Evolutionary conservation across 2,888 invertebrate genomes (phyloP), one percentile per base, ranked within the genome.

Genomic region (Drosophila robusta): DNA sequence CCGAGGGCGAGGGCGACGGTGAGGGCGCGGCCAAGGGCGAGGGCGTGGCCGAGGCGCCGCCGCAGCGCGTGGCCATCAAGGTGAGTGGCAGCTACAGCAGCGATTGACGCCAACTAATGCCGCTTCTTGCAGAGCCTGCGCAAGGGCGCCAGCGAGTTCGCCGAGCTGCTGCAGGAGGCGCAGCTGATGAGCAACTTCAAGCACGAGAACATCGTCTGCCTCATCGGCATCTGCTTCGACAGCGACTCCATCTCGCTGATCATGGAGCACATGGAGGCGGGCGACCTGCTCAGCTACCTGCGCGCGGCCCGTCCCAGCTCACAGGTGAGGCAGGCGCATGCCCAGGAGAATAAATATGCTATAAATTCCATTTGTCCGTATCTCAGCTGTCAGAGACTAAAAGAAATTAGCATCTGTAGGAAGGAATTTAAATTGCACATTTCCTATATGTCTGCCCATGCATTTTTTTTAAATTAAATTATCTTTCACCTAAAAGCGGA

Each of bases 211-310:
- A 99, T 99, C 58, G 93, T 99, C 26, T 95, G 97, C 70, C 93
- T 99, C 32, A 94, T 99, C 8, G 99, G 99, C 0, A 98, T 99
- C 5, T 99, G 98, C 89, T 94, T 98, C 32, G 98, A 99, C 90
- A 96, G 96, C 76, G 98, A 98, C 90, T 97, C 98, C 7, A 96
- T 98, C 87, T 97, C 97, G 83, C 95, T 99, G 72, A 96, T 99
- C 47, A 95, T 99, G 94, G 99, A 99, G 91, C 94, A 99, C 16
- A 99, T 99, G 99, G 97, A 98, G 91, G 98, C 97, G 4, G 99
- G 99, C 0, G 99, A 99, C 93, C 93, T 99, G 62, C 93, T 99
- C 34, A 97, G 97, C 64, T 99, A 98, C 91, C 93, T 99, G 46
- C 93, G 98, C 56, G 95, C 95, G 5, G 97, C 97, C 78, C 93